Conservation (phyloP, 2,888 invertebrate species). For the Sphaeridia pumilis region DNA sequence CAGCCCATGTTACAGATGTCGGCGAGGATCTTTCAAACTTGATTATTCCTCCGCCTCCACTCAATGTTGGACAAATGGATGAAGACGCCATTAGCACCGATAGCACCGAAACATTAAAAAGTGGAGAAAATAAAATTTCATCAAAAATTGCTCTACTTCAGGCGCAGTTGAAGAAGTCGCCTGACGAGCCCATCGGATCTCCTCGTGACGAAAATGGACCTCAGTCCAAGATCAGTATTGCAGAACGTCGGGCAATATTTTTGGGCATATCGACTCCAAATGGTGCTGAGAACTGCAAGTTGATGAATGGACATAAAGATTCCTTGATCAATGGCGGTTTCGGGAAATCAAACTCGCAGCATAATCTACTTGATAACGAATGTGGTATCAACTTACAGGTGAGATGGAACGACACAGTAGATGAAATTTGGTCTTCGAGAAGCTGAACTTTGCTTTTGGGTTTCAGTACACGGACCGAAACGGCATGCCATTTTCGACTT, state of each 20-base stretch:
- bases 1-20: not conserved
- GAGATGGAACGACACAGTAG: no score
- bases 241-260: constrained; percentile 22
- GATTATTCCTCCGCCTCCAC: constrained; percentile 67
- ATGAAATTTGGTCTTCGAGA: not conserved
- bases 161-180: constrained; percentile 38
- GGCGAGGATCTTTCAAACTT: constrained; percentile 61
- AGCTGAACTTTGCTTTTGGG: not conserved
- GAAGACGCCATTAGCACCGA: not conserved
- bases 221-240: constrained; percentile 17
- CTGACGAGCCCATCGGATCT: not conserved
- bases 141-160: constrained; percentile 30
- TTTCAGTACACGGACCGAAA: constrained; percentile 16
- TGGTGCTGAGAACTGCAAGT: not conserved
- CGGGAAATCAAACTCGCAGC: constrained; percentile 14
- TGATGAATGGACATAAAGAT: not conserved
- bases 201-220: constrained; percentile 2
- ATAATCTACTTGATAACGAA: constrained; percentile 16
- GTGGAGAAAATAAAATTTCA: constrained; percentile 15
- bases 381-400: constrained; percentile 2
- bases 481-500: constrained; percentile 19
- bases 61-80: constrained; percentile 22
- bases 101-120: not conserved
- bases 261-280: constrained; percentile 13
- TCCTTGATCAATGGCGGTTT: not conserved